Percentiles rank a stretch among this genome's conserved stretches.
phyloP scores from a whole-genome alignment of 2,888 invertebrate genomes.

The Xestobium rufovillosum region DNA sequence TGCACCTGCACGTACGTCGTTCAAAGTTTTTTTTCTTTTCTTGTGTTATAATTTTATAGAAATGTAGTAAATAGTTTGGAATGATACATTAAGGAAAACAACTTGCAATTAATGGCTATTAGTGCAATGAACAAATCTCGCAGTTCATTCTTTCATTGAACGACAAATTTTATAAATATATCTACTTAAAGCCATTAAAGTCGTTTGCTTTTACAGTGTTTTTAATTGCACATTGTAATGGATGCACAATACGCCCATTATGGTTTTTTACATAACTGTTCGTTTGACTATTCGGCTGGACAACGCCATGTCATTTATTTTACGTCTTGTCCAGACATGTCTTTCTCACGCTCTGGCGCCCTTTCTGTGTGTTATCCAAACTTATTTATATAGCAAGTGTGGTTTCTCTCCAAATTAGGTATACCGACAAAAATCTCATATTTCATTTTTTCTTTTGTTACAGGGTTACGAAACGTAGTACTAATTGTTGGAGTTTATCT shows the following conservation, averaged over 20 bases:
- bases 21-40: constrained; percentile 22
- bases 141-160: constrained; percentile 32
- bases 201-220: too few relatives aligned
- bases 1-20: constrained; percentile 29
- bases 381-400: constrained; percentile 35
- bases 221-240: too few relatives aligned
- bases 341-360: constrained; percentile 41
- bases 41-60: constrained; percentile 35
- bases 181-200: too few relatives aligned
- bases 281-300: too few relatives aligned
- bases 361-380: constrained; percentile 36
- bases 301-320: too few relatives aligned
- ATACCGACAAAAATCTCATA: constrained; percentile 28
- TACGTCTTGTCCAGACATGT: constrained; percentile 28
- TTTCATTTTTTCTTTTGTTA: constrained; percentile 25
- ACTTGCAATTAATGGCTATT: constrained; percentile 38
- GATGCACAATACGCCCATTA: too few relatives aligned
- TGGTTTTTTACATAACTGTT: too few relatives aligned
- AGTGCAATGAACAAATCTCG: constrained; percentile 31
- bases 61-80: constrained; percentile 38
- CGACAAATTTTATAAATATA: too few relatives aligned
- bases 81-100: constrained; percentile 35
- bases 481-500: constrained; percentile 41
- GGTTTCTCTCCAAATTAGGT: constrained; percentile 30
- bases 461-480: constrained; percentile 44